Percentiles rank a stretch among this genome's conserved stretches.
phyloP scores from a whole-genome alignment of 1,140 invertebrate species.

The Semibalanus balanoides region DNA sequence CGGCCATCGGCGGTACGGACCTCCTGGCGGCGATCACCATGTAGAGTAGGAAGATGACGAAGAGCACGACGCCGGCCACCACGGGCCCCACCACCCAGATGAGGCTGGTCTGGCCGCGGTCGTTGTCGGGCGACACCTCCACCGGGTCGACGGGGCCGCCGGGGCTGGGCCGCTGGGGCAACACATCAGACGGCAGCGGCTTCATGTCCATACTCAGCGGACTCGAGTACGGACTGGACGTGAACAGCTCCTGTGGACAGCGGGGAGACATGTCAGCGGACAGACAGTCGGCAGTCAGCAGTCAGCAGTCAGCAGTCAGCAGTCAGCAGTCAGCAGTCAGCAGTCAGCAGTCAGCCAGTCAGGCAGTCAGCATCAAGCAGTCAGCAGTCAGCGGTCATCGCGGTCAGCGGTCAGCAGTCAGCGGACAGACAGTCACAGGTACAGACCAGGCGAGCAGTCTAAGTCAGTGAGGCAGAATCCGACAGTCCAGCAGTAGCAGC shows the following conservation, averaged over 20 bases:
- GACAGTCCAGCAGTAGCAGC: no score
- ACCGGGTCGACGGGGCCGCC: constrained; percentile 51
- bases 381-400: no score
- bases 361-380: no score
- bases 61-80: constrained; percentile 33
- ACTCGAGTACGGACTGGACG: constrained; percentile 86
- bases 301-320: no score
- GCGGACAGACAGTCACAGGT: no score
- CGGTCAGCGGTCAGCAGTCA: no score
- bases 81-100: constrained; percentile 52
- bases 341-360: no score
- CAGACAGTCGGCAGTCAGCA: no score
- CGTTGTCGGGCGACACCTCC: constrained; percentile 54
- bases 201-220: constrained; percentile 74
- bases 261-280: no score
- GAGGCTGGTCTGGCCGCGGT: constrained; percentile 56
- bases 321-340: no score
- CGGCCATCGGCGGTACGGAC: constrained; percentile 21
- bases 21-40: constrained; percentile 29
- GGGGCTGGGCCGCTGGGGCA: constrained; percentile 67
- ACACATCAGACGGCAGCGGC: constrained; percentile 67
- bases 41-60: constrained; percentile 31
- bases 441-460: no score
- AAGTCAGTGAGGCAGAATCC: no score
- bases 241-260: constrained; percentile 57